Evolutionary conservation across 1,140 invertebrate species (phyloP).

Genomic region (Diachasma alloeum): DNA sequence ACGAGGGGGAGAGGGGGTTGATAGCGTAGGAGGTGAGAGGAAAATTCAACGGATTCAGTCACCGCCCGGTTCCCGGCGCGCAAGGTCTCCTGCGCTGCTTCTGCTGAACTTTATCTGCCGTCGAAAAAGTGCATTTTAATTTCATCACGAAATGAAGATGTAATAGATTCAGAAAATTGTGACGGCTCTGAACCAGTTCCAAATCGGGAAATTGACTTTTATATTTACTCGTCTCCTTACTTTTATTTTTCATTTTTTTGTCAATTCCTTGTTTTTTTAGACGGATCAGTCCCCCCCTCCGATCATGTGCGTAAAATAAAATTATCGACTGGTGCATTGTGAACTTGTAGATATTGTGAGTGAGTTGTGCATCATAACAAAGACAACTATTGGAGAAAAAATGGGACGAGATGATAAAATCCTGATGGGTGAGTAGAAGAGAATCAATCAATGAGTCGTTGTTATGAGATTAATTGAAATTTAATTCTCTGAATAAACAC

Average conservation of each 20-base stretch:
- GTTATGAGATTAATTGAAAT: background rate
- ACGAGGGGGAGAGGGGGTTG: conserved; percentile 1
- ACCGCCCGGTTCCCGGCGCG: conserved; percentile 63
- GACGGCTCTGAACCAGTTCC: background rate
- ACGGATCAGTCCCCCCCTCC: background rate
- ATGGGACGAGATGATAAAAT: background rate
- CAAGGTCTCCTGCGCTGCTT: conserved; percentile 45
- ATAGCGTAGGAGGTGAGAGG: conserved; percentile 26
- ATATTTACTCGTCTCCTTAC: background rate
- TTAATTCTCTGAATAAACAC: too few species aligned
- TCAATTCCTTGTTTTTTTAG: background rate
- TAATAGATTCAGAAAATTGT: background rate
- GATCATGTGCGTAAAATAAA: too few species aligned
- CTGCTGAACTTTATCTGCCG: conserved; percentile 23
- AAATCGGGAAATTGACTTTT: background rate
- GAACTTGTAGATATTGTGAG: background rate
- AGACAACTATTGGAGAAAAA: background rate
- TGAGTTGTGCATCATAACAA: background rate
- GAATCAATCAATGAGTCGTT: background rate
- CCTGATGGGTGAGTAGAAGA: background rate
- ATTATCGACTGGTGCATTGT: background rate
- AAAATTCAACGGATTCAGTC: conserved; percentile 56
- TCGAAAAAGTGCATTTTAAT: background rate
- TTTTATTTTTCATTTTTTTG: background rate
- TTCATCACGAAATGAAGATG: background rate